A percentile compares a stretch with the other conserved stretches of the same genome.
phyloP scores from a whole-genome alignment of 30 jellyfish, hydroid and myxozoan species.

The Chironex yamaguchii region DNA sequence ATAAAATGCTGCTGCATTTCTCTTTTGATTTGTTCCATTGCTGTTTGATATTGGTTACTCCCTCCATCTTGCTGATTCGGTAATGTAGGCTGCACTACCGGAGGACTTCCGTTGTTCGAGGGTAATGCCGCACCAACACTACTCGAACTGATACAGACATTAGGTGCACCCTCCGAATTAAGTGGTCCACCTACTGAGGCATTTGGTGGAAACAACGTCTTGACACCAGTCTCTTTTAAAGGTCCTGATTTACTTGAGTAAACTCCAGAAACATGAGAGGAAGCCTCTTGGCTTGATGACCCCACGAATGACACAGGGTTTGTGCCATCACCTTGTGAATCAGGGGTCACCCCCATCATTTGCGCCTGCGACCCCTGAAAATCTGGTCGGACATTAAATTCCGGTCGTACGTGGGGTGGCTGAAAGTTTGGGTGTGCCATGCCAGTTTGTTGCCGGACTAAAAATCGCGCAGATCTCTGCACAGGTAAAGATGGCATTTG shows the following conservation, averaged over 20 bases:
- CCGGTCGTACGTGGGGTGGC: not conserved
- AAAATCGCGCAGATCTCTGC: not conserved
- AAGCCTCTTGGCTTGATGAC: not conserved
- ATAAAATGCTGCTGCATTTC: conserved; percentile 92
- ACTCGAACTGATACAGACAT: not conserved
- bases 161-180: not conserved
- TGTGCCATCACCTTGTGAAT: not conserved
- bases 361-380: not conserved
- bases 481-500: not conserved
- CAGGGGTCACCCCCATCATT: too few relatives aligned
- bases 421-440: not conserved
- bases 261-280: not conserved
- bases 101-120: not conserved
- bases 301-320: not conserved
- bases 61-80: conserved; percentile 46
- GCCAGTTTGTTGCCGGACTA: not conserved
- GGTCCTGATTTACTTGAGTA: not conserved
- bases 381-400: not conserved
- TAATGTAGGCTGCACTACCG: too few relatives aligned
- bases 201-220: not conserved
- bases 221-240: not conserved
- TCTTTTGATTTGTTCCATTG: conserved; percentile 78
- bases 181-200: not conserved
- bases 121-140: not conserved
- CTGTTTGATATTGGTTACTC: conserved; percentile 83